Base-by-base conservation (phyloP, 2,888 invertebrate genomes). In the Creontiades dilutus region DNA sequence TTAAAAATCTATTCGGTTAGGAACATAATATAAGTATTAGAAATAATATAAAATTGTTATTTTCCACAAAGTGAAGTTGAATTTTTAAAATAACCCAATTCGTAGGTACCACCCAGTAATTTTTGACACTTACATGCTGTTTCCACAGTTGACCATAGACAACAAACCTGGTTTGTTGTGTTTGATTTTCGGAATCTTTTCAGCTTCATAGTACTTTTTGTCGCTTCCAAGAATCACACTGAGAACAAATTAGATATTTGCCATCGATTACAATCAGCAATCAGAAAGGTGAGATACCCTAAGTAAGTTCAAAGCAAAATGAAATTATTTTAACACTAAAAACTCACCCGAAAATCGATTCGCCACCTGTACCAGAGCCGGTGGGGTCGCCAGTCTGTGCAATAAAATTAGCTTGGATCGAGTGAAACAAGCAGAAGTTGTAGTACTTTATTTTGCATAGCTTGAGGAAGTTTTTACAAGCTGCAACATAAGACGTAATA, bases 341-440 rank as follows among this genome's bases (percentile, higher is more conserved):
- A 52, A 91, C 90, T 92, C 92, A 94, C 94, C 97, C 96, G 94
- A 96, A 98, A 89, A 99, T 94, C 0, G 99, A 99, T 93, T 97
- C 96, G 46, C 99, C 99, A 5, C 98, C 98, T 92, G 96, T 95
- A 4, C 99, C 97, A 91, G 96, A 96, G 0, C 98, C 98, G 0
- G 96, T 96, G 0, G 99, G 99, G 93, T 99, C 99, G 3, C 99
- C 99, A 55, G 98, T 98, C 94, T 99, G 99, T 0, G 99, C 99
- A 91, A 99, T 97, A 92, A 99, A 98, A 91, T 98, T 97, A 93
- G 96, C 95, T 94, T 98, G 97, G 87, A 99, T 96, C 0, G 97
- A 97, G 93, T 99, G 98, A 93, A 99, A 98, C 52, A 99, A 94
- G 93, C 97, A 97, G 94, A 96, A 98, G 94, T 99, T 99, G 95